Percentiles rank a stretch among this genome's conserved stretches.
These are phyloP conservation scores for Sebastes iracundus DNA, from an alignment of 2,797 vertebrate species.

Conservation along the genomic window DNA sequence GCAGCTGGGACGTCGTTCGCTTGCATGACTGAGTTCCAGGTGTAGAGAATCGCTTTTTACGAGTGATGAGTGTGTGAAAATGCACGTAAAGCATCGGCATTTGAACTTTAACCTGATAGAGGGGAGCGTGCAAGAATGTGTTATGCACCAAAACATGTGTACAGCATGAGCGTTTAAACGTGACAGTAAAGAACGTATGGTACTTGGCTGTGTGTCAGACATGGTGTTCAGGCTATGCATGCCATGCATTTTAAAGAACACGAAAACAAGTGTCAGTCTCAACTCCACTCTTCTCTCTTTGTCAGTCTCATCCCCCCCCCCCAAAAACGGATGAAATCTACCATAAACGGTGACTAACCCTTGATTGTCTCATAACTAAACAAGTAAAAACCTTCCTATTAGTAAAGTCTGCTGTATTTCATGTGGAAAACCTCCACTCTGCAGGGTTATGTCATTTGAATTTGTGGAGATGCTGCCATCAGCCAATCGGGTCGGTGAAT, in stretches of 20 bases:
- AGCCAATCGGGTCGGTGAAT: neutral
- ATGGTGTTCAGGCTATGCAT: neutral
- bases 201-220: neutral
- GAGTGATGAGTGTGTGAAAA: neutral
- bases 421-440: neutral
- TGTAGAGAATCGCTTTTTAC: neutral
- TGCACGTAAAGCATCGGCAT: neutral
- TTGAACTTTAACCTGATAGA: neutral
- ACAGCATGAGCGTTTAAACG: neutral
- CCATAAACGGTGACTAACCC: neutral
- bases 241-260: constrained; percentile 1
- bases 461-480: neutral
- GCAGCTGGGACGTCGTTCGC: fast-evolving
- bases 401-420: neutral
- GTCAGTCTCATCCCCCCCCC: neutral
- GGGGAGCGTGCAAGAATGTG: neutral
- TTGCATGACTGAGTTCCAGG: constrained; percentile 11
- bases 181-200: neutral
- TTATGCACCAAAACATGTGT: neutral
- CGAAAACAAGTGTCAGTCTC: neutral
- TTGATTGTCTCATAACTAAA: neutral
- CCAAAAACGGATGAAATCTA: neutral
- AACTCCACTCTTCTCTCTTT: neutral
- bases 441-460: neutral
- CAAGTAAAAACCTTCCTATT: neutral